These are phyloP conservation scores for Epicampocera succincta DNA, from an alignment of 2,888 invertebrate species.

Conservation along the genomic window DNA sequence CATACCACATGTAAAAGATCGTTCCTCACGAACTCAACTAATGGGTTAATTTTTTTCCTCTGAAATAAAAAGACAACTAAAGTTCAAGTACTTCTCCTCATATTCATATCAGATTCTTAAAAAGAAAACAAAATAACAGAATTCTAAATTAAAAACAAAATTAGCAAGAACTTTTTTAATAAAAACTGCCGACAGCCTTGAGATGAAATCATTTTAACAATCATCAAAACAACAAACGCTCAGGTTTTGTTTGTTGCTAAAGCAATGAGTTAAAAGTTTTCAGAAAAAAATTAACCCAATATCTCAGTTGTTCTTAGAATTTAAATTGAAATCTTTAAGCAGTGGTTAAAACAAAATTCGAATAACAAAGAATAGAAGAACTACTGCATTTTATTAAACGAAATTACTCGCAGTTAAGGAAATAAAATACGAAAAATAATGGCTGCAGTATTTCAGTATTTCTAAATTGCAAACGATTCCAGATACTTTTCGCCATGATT, in stretches of 20 bases:
- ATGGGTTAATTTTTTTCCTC: slow-evolving; percentile 11
- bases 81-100: slow-evolving; percentile 33
- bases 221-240: slow-evolving; percentile 1
- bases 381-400: no score
- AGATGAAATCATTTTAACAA: slow-evolving; percentile 28
- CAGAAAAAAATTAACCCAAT: background rate
- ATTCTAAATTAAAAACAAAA: background rate
- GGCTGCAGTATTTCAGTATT: no score
- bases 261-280: background rate
- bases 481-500: no score
- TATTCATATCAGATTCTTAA: no score
- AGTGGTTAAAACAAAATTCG: background rate
- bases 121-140: slow-evolving; percentile 15
- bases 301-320: slow-evolving; percentile 37
- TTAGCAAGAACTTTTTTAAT: background rate
- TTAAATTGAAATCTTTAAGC: slow-evolving; percentile 7
- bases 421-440: no score
- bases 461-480: no score
- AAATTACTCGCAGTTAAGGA: no score
- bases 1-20: no score
- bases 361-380: no score
- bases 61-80: slow-evolving; percentile 10
- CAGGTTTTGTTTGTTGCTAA: background rate
- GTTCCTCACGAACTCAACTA: no score
- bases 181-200: slow-evolving; percentile 23